Percentiles rank a stretch among this genome's conserved stretches.
These are phyloP conservation scores for Syngnathus rostellatus DNA, from an alignment of 2,797 vertebrate species.

Conservation along the genomic window DNA sequence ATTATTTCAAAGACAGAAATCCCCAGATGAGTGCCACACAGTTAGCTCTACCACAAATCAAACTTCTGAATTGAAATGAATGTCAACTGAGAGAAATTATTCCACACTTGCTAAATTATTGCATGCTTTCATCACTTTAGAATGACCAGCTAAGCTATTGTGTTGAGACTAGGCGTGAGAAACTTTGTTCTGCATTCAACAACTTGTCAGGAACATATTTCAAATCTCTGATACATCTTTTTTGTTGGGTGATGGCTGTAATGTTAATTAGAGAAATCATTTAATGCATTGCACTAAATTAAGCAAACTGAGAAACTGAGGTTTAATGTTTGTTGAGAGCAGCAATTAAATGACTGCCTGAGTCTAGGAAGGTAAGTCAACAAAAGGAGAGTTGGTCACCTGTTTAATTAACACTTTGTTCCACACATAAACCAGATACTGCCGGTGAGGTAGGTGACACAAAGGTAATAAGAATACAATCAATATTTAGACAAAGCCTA, in stretches of 20 bases:
- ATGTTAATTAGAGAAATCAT: neutral
- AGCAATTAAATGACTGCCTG: neutral
- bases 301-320: neutral
- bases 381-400: neutral
- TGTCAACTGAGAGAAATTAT: neutral
- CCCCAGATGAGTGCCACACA: conserved; percentile 2
- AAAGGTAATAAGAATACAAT: conserved; percentile 14
- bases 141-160: neutral
- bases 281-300: conserved; percentile 3
- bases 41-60: neutral
- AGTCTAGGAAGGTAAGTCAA: neutral
- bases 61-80: neutral
- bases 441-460: neutral
- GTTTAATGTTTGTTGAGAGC: neutral
- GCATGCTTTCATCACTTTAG: neutral
- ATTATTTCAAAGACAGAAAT: conserved; percentile 7
- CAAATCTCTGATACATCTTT: neutral
- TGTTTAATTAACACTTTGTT: conserved; percentile 6
- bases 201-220: neutral
- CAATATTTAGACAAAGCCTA: conserved; percentile 38
- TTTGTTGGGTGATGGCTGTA: neutral
- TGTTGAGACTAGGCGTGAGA: neutral
- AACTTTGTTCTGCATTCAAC: neutral
- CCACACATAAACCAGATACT: neutral
- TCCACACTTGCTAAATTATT: neutral